Conservation (phyloP, 1,140 invertebrate genomes). For the Chrysoperla carnea region DNA sequence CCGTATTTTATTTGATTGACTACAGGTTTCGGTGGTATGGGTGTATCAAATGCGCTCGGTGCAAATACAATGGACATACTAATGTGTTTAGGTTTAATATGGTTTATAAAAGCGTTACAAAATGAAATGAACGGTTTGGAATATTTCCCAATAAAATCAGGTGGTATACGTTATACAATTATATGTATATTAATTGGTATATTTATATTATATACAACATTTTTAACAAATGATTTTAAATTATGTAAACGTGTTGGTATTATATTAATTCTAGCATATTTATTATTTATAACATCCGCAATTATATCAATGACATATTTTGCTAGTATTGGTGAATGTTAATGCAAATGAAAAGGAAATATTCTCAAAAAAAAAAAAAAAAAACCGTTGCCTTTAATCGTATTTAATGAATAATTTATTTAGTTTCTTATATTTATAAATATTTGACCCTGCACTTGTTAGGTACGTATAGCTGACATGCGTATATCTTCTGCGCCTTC, state of each 20-base stretch:
- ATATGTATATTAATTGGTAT: slow-evolving; percentile 39
- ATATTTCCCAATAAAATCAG: slow-evolving; percentile 27
- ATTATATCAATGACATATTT: slow-evolving; percentile 19
- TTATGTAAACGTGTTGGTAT: slow-evolving; percentile 36
- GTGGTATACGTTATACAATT: slow-evolving; percentile 43
- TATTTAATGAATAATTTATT: too few relatives aligned
- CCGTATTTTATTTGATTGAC: too few relatives aligned
- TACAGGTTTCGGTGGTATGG: slow-evolving; percentile 64
- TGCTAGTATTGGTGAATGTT: too few relatives aligned
- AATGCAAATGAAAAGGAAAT: too few relatives aligned
- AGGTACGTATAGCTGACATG: too few relatives aligned
- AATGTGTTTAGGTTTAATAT: slow-evolving; percentile 69
- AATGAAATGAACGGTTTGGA: slow-evolving; percentile 34
- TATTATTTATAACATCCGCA: slow-evolving; percentile 39
- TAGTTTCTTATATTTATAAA: too few relatives aligned
- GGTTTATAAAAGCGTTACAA: slow-evolving; percentile 56
- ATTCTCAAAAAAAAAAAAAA: too few relatives aligned
- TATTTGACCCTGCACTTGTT: too few relatives aligned
- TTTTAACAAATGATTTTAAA: slow-evolving; percentile 34
- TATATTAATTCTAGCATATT: slow-evolving; percentile 36
- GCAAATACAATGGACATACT: slow-evolving; percentile 73
- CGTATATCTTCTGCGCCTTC: too few relatives aligned
- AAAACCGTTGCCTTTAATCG: too few relatives aligned
- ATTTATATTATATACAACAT: slow-evolving; percentile 31
- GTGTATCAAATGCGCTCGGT: slow-evolving; percentile 67